Percentiles rank a stretch among this genome's conserved stretches.
Conservation (phyloP, 2,113 vertebrate genomes). For the Ancistrus triradiatus region DNA sequence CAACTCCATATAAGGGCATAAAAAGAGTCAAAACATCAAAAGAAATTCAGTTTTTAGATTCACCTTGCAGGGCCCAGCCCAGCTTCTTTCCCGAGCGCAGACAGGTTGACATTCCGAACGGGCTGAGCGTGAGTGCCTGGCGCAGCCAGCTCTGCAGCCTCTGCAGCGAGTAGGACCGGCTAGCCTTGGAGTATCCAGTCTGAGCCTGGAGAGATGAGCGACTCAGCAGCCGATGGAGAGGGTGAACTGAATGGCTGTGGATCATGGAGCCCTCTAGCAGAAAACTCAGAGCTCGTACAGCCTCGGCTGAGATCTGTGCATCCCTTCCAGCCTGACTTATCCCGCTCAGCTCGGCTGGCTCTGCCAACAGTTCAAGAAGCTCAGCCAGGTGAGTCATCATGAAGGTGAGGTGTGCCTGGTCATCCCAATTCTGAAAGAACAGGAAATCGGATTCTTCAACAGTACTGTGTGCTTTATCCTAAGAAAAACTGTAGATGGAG, state of each 20-base stretch:
- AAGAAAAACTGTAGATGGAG: too few species aligned
- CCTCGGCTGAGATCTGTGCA: conserved; percentile 74
- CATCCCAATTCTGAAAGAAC: conserved; percentile 84
- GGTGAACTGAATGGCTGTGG: conserved; percentile 59
- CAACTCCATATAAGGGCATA: too few species aligned
- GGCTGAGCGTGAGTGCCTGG: conserved; percentile 72
- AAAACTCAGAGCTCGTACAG: conserved; percentile 76
- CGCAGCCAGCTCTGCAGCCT: conserved; percentile 80
- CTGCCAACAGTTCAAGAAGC: conserved; percentile 83
- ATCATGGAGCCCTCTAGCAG: conserved; percentile 80
- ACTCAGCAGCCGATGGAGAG: conserved; percentile 78
- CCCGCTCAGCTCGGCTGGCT: conserved; percentile 77
- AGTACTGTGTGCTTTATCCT: too few species aligned
- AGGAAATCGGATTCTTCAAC: too few species aligned
- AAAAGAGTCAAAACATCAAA: background rate
- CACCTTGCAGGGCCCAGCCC: conserved; percentile 91
- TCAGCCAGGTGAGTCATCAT: conserved; percentile 78
- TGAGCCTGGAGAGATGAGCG: conserved; percentile 70
- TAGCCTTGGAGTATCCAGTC: conserved; percentile 73
- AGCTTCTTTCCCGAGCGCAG: conserved; percentile 85
- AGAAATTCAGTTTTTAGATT: background rate
- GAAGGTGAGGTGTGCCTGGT: conserved; percentile 83
- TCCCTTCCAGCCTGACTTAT: conserved; percentile 69
- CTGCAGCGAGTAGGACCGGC: conserved; percentile 73
- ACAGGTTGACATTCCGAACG: conserved; percentile 82